Percentiles rank a stretch among this genome's conserved stretches.
Evolutionary conservation across 2,113 vertebrate species (phyloP).

Genomic region (Bettongia penicillata): DNA sequence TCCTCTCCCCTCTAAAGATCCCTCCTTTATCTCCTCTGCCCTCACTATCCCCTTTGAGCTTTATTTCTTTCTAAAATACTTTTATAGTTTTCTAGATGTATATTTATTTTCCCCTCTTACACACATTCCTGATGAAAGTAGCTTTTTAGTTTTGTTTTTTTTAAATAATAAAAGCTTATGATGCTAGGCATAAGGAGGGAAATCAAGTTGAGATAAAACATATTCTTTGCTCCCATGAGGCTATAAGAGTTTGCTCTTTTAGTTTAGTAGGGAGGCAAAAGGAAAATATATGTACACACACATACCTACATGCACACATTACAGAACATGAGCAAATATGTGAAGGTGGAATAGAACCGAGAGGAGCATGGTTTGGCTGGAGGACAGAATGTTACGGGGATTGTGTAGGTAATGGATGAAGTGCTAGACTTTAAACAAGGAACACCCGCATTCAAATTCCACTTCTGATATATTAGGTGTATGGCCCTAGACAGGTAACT

Average conservation of each 20-base stretch:
- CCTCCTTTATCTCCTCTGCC: no score
- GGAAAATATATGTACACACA: background rate
- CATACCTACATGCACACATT: background rate
- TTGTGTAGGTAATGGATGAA: background rate
- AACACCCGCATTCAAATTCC: no score
- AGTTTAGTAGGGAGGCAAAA: background rate
- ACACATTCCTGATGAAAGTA: no score
- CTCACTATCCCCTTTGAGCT: no score
- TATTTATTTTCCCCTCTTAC: no score
- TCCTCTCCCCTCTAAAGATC: no score
- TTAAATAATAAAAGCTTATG: background rate
- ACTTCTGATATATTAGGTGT: no score
- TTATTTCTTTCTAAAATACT: no score
- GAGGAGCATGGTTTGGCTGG: background rate
- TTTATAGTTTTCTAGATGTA: no score
- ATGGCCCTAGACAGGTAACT: no score
- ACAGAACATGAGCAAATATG: background rate
- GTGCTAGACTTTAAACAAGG: no score
- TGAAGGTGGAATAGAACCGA: background rate
- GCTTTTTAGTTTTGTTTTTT: background rate
- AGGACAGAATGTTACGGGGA: background rate
- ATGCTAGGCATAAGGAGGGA: background rate
- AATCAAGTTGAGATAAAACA: background rate
- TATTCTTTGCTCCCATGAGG: background rate
- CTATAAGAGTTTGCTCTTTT: no score